Evolutionary conservation across 2,888 invertebrate genomes (phyloP).

Genomic region (Agrilus biguttatus): DNA sequence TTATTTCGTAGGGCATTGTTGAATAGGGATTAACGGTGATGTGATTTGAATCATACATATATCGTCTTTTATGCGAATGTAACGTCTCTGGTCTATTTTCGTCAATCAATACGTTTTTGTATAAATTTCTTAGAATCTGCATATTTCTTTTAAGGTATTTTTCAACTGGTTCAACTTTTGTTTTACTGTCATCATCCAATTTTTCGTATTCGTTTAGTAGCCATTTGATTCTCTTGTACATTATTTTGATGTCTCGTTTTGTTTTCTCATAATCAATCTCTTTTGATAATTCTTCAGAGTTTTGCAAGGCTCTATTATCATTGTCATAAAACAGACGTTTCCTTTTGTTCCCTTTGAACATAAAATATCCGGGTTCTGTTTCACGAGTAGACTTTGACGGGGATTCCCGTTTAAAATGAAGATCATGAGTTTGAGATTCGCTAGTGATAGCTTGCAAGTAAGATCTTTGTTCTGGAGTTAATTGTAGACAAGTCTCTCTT

Average conservation of each 20-base stretch:
- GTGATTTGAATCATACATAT: no score
- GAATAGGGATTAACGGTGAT: no score
- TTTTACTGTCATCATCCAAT: constrained; percentile 20
- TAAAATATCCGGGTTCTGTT: no score
- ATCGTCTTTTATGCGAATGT: no score
- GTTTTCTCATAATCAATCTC: not conserved
- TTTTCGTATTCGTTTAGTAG: constrained; percentile 21
- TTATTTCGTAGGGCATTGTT: no score
- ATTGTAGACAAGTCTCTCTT: constrained; percentile 5
- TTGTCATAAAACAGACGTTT: no score
- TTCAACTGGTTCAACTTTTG: constrained; percentile 23
- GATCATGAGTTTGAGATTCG: constrained; percentile 13
- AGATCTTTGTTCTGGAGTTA: constrained; percentile 5
- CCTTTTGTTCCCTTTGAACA: no score
- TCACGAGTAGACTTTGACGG: not conserved
- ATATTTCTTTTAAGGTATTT: constrained; percentile 25
- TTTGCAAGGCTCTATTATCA: not conserved
- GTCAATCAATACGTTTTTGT: no score
- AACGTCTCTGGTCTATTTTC: no score
- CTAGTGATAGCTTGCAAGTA: constrained; percentile 1
- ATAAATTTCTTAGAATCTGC: constrained; percentile 14
- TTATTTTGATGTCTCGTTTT: constrained; percentile 8
- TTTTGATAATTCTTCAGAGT: not conserved
- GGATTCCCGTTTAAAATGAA: constrained; percentile 7
- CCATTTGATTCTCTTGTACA: constrained; percentile 15